Evolutionary conservation across 2,888 invertebrate genomes (phyloP).

Genomic region (Odontocolon sp.): DNA sequence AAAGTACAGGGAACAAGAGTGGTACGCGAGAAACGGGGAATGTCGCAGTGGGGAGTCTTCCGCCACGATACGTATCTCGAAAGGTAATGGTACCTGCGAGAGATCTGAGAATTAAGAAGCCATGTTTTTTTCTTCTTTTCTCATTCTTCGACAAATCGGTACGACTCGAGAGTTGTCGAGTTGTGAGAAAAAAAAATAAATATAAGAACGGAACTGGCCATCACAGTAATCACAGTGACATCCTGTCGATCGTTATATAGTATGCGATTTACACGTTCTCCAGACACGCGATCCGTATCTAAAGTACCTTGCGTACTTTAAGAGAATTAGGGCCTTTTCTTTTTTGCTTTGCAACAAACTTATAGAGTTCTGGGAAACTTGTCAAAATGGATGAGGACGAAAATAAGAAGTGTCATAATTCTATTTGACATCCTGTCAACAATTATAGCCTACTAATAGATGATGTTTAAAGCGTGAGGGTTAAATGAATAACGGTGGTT

Average conservation of each 20-base stretch:
- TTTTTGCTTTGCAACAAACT: too few species aligned
- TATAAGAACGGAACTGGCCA: background rate
- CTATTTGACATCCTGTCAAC: conserved; percentile 11
- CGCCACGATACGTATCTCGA: conserved; percentile 40
- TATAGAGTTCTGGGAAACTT: too few species aligned
- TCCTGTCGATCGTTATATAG: too few species aligned
- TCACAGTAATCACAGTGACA: background rate
- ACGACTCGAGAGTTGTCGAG: conserved; percentile 10
- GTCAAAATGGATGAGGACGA: too few species aligned
- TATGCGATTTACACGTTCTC: too few species aligned
- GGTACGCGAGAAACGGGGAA: conserved; percentile 48
- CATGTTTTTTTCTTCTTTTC: conserved; percentile 1
- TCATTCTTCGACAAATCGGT: conserved; percentile 20
- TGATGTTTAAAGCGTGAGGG: conserved; percentile 14
- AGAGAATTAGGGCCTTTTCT: too few species aligned
- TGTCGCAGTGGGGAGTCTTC: conserved; percentile 54
- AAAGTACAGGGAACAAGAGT: conserved; percentile 42
- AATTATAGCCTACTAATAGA: conserved; percentile 23
- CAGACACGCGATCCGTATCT: too few species aligned
- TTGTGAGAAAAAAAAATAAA: background rate
- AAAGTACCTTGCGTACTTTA: too few species aligned
- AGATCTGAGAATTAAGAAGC: conserved; percentile 20
- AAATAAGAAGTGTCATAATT: conserved; percentile 7
- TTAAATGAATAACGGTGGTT: conserved; percentile 41
- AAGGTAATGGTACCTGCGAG: conserved; percentile 32